Percentiles rank a stretch among this genome's conserved stretches.
Conservation (phyloP, 2,113 vertebrate genomes). For the Sphyrna mokarran region DNA sequence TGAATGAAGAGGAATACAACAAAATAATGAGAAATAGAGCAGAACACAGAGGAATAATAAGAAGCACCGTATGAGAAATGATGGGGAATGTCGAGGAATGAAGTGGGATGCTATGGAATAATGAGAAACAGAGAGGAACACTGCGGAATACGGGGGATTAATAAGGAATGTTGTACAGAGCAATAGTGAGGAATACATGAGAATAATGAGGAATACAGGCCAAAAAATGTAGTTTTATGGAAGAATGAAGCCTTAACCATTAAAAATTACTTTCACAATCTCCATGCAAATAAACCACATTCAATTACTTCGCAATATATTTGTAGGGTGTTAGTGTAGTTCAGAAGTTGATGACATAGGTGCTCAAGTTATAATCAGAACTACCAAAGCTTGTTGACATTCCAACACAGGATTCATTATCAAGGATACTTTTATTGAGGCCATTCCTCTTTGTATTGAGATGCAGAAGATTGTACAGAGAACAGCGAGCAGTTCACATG, state of each 20-base stretch:
- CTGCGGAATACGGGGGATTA: neutral
- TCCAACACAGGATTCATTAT: neutral
- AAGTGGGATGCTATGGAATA: slow-evolving; percentile 37
- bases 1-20: no score
- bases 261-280: neutral
- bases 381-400: neutral
- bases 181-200: no score
- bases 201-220: neutral
- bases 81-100: neutral
- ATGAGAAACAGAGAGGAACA: neutral
- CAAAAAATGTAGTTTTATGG: neutral
- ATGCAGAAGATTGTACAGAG: neutral
- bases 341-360: neutral
- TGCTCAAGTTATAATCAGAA: neutral
- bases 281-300: neutral
- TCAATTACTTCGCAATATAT: neutral
- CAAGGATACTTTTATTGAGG: neutral
- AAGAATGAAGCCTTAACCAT: neutral
- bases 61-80: no score
- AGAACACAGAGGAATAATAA: neutral
- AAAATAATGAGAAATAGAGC: neutral
- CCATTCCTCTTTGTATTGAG: neutral
- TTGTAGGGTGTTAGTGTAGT: neutral
- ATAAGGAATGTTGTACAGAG: no score
- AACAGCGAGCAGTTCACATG: neutral